These are phyloP conservation scores for Incurvaria masculella DNA, from an alignment of 2,888 invertebrate genomes.

Conservation along the genomic window DNA sequence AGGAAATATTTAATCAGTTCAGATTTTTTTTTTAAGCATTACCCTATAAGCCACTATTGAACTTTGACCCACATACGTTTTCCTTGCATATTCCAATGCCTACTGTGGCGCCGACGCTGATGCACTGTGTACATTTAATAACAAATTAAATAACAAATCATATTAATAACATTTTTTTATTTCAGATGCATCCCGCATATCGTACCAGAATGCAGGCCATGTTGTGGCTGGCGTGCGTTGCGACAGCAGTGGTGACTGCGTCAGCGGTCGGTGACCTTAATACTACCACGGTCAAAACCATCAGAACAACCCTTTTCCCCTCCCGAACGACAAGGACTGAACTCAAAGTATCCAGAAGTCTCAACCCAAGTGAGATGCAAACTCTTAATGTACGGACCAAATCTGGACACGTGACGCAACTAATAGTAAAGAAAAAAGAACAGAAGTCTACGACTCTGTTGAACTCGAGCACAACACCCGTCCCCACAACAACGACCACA, in stretches of 20 bases:
- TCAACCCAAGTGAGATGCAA: slow-evolving; percentile 73
- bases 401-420: slow-evolving; percentile 71
- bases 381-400: slow-evolving; percentile 74
- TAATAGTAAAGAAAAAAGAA: slow-evolving; percentile 71
- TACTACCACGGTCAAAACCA: slow-evolving; percentile 36
- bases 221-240: slow-evolving; percentile 32
- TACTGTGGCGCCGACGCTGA: no score
- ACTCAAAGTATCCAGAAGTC: slow-evolving; percentile 71
- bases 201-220: slow-evolving; percentile 35
- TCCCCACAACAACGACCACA: slow-evolving; percentile 26
- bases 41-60: no score
- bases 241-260: slow-evolving; percentile 21
- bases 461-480: slow-evolving; percentile 31
- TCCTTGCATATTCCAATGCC: no score
- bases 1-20: no score
- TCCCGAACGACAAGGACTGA: slow-evolving; percentile 69
- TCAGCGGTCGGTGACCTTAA: slow-evolving; percentile 34
- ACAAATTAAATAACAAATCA: no score
- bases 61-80: no score
- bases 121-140: no score
- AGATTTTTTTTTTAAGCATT: no score
- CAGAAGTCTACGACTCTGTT: slow-evolving; percentile 26
- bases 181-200: slow-evolving; percentile 51
- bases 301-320: slow-evolving; percentile 44
- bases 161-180: slow-evolving; percentile 19